Conservation (phyloP, 2,888 invertebrate genomes). For the Hypomecis punctinalis region DNA sequence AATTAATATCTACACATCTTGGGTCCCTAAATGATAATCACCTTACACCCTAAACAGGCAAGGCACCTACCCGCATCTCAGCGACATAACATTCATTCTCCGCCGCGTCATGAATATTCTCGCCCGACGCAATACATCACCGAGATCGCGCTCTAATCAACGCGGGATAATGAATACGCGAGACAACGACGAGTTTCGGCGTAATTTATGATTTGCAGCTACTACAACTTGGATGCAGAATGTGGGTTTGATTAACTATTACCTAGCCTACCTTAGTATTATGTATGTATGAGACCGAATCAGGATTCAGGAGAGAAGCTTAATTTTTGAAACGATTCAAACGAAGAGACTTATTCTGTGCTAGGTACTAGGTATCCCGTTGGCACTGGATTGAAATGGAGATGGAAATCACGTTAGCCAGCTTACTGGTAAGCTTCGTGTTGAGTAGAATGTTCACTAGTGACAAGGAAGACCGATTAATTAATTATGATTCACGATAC, state of each 20-base stretch:
- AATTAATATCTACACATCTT: not conserved
- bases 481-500: too few relatives aligned
- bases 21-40: not conserved
- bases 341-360: too few relatives aligned
- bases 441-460: too few relatives aligned
- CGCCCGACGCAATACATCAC: conserved; percentile 42
- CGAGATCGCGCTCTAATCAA: conserved; percentile 44
- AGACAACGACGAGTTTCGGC: conserved; percentile 31
- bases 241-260: conserved; percentile 10
- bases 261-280: not conserved
- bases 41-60: not conserved
- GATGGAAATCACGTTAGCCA: too few relatives aligned
- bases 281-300: not conserved
- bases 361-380: too few relatives aligned
- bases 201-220: conserved; percentile 35
- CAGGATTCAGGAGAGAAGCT: too few relatives aligned
- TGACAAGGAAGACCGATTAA: too few relatives aligned
- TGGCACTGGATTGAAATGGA: too few relatives aligned
- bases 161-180: conserved; percentile 42
- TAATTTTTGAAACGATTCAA: too few relatives aligned
- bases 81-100: conserved; percentile 20
- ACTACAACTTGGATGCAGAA: conserved; percentile 15
- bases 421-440: too few relatives aligned
- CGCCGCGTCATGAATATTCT: conserved; percentile 27
- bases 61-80: not conserved